phyloP scores from a whole-genome alignment of 2,113 vertebrate genomes.

The Perca schrenkii region DNA sequence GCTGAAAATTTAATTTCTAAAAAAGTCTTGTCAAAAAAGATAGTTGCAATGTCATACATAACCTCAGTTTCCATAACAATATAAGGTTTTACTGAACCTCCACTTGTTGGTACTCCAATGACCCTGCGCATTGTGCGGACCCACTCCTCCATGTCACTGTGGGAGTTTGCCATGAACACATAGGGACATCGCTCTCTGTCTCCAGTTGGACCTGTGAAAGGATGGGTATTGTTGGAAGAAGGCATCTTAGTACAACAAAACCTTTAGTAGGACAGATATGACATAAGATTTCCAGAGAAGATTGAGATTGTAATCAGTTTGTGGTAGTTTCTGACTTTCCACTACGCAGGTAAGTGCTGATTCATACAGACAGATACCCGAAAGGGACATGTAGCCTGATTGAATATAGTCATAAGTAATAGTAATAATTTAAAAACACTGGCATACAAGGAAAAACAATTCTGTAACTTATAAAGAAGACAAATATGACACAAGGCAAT shows the following conservation, averaged over 20 bases:
- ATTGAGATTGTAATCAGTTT: neutral
- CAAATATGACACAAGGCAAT: neutral
- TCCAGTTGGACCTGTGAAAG: conserved; percentile 78
- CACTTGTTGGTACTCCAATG: conserved; percentile 84
- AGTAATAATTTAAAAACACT: neutral
- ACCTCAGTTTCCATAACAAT: neutral
- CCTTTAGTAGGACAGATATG: neutral
- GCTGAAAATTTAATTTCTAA: neutral
- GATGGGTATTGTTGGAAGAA: neutral
- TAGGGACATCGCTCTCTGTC: conserved; percentile 89
- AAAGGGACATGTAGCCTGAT: neutral
- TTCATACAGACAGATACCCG: neutral
- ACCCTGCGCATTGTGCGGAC: conserved; percentile 89
- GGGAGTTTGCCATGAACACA: conserved; percentile 94
- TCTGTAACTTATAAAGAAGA: neutral
- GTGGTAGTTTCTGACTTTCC: neutral
- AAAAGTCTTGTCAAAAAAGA: neutral
- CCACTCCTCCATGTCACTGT: conserved; percentile 96
- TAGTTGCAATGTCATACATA: neutral
- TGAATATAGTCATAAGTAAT: neutral
- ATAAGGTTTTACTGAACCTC: conserved; percentile 84
- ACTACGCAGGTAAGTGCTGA: neutral
- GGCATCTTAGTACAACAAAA: neutral
- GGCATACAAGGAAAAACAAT: neutral
- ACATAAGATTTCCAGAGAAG: neutral